Conservation (phyloP, 2,797 vertebrate species). For the Valencia hispanica region DNA sequence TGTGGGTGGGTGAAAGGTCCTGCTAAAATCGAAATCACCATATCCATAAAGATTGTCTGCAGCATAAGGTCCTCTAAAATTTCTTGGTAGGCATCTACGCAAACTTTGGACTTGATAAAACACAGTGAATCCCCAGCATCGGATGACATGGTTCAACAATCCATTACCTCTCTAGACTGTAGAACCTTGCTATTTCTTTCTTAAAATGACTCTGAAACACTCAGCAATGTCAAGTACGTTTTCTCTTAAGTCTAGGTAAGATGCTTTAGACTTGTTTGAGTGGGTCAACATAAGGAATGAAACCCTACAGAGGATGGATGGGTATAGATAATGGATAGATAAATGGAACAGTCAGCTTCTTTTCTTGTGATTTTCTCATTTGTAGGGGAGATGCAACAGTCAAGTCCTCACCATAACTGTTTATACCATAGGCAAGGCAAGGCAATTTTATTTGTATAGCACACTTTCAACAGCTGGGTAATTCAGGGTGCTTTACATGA, state of each 20-base stretch:
- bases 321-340: too few species aligned
- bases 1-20: not conserved
- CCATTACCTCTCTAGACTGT: not conserved
- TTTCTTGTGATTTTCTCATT: not conserved
- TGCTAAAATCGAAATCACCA: not conserved
- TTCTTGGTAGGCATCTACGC: not conserved
- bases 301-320: too few species aligned
- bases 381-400: too few species aligned
- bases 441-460: too few species aligned
- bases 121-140: not conserved
- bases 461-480: too few species aligned
- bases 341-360: not conserved
- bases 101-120: not conserved
- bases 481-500: too few species aligned
- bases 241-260: not conserved
- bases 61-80: not conserved
- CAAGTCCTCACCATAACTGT: too few species aligned
- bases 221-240: not conserved
- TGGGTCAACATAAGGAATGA: not conserved
- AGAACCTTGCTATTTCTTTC: not conserved
- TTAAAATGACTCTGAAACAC: not conserved
- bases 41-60: not conserved
- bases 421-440: too few species aligned
- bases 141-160: not conserved
- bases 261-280: not conserved